A percentile compares a stretch with the other conserved stretches of the same genome.
Conservation (phyloP, 64 coral and sea anemone genomes). For the Montipora sp. region DNA sequence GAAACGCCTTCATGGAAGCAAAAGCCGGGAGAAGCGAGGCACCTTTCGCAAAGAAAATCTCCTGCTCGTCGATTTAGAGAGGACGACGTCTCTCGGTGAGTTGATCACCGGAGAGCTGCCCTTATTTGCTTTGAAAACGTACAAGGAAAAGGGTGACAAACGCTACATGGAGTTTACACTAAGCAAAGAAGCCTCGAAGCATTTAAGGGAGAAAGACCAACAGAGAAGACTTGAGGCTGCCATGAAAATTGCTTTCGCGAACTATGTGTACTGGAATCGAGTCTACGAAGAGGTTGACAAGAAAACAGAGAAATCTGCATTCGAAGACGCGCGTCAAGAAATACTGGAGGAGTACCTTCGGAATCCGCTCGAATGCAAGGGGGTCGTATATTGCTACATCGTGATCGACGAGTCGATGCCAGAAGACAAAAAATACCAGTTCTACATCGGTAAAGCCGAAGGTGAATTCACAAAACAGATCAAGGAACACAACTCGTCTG, state of each 20-base stretch:
- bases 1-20: constrained; percentile 39
- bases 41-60: constrained; percentile 55
- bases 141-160: constrained; percentile 49
- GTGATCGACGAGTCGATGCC: constrained; percentile 47
- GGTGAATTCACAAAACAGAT: constrained; percentile 58
- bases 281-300: constrained; percentile 54
- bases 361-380: constrained; percentile 74
- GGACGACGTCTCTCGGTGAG: neutral
- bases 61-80: constrained; percentile 42
- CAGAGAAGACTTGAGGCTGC: constrained; percentile 43
- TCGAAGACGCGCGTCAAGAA: constrained; percentile 61
- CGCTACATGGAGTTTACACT: constrained; percentile 42
- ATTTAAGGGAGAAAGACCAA: constrained; percentile 27
- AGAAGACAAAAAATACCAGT: constrained; percentile 60
- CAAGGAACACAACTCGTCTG: constrained; percentile 63
- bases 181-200: constrained; percentile 3
- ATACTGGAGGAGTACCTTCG: constrained; percentile 63
- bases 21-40: constrained; percentile 29
- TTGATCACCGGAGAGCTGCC: constrained; percentile 31
- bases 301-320: constrained; percentile 56
- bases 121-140: constrained; percentile 40
- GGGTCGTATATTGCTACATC: constrained; percentile 77
- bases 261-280: constrained; percentile 68
- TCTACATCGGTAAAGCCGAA: constrained; percentile 73
- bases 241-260: constrained; percentile 60